Base-by-base conservation (phyloP, 2,797 vertebrate genomes). In the Melanotaenia boesemani region DNA sequence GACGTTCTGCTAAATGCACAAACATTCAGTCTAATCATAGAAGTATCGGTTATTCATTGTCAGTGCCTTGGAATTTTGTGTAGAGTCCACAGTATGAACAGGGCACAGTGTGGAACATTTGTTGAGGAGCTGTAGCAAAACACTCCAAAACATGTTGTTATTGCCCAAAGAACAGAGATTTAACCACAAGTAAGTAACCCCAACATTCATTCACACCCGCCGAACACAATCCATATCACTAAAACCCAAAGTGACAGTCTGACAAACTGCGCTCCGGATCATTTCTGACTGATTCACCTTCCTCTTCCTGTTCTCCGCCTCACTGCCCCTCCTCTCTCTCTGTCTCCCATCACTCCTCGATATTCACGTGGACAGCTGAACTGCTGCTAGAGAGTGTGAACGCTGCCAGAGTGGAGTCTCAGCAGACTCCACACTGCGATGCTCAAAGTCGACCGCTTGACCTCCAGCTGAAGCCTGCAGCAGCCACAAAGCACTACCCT, bases 381-480 rank as follows among this genome's bases (percentile, higher is more conserved):
- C 64, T 52, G 63, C 76, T 67, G 76, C 69, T 50, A 3, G 12
- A 67, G 65, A 39, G 72, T 76, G 76, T 64, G 70, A 80, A 72
- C 6, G 28, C 77, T 75, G 79, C 64, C 64, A 68, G 82, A 58
- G 55, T 63, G 63, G 52, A 71, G 75, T 81, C 86, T 82, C 72
- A 36, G 75, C 77, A 72, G 79, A 83, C 80, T 80, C 61, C 32
- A 57, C 63, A 64, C 72, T 59, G 65, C 16, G 76, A 76, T 75
- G 63, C 76, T 85, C 76, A 90, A 80, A 84, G 81, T 54, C 5
- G 32, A 80, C 65, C 67, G 48, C 76, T 83, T 87, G 83, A 87
- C 79, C 79, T 65, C 41, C 34, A 69, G 70, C 36, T 20, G 28
- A 70, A 73, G 76, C 84, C 82, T 64, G 55, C 67, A 85, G 82